A percentile compares a stretch with the other conserved stretches of the same genome.
Conservation (phyloP, 2,113 vertebrate species). For the Tachycineta bicolor region DNA sequence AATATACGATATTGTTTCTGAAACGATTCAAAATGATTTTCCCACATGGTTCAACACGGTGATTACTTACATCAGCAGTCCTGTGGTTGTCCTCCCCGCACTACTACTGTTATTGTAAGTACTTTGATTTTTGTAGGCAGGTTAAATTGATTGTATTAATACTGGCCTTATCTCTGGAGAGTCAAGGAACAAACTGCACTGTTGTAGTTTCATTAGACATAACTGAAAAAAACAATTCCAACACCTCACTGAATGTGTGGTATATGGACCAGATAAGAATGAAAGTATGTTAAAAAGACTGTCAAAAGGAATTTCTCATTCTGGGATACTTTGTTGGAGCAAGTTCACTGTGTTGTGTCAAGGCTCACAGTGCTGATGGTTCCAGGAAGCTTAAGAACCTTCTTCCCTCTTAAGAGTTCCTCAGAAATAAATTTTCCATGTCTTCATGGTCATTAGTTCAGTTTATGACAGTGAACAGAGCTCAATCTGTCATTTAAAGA, state of each 20-base stretch:
- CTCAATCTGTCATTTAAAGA: background rate
- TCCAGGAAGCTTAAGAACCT: background rate
- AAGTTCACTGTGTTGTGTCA: background rate
- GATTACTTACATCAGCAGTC: slow-evolving; percentile 91
- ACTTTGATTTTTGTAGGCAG: background rate
- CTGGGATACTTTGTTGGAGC: background rate
- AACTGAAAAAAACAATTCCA: background rate
- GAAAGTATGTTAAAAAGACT: background rate
- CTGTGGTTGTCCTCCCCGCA: slow-evolving; percentile 90
- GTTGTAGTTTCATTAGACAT: background rate
- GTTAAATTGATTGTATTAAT: background rate
- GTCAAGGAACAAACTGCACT: background rate
- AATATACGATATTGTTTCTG: slow-evolving; percentile 96
- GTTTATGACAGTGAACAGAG: background rate
- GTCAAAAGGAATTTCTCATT: background rate
- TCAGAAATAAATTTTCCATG: slow-evolving; percentile 13
- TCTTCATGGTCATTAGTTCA: background rate
- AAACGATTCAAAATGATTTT: slow-evolving; percentile 89
- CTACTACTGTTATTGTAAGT: slow-evolving; percentile 93
- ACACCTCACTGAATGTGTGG: background rate
- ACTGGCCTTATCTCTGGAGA: background rate
- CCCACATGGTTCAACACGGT: slow-evolving; percentile 89
- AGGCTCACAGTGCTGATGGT: background rate
- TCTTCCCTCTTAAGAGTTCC: background rate
- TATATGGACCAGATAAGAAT: background rate